Evolutionary conservation across 2,797 vertebrate genomes (phyloP).

Genomic region (Synaphobranchus kaupii): DNA sequence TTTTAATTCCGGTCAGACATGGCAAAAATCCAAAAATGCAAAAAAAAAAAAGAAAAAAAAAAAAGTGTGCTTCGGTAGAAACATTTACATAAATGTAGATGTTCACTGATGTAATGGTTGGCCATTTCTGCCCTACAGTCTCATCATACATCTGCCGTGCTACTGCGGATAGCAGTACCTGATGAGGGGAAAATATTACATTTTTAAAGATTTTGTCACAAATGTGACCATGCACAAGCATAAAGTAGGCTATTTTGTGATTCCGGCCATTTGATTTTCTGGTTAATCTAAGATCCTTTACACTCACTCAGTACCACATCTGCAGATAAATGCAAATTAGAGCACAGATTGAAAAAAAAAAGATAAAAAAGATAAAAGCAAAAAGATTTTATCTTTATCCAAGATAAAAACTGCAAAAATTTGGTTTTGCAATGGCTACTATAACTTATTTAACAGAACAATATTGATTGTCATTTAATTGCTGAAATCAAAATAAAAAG

Average conservation of each 20-base stretch:
- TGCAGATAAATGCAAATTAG: not conserved
- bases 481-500: too few species aligned
- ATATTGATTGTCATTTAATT: too few species aligned
- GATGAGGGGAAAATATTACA: too few species aligned
- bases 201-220: not conserved
- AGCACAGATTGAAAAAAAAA: not conserved
- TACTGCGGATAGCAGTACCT: too few species aligned
- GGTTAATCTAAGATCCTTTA: not conserved
- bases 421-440: not conserved
- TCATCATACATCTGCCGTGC: too few species aligned
- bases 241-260: not conserved
- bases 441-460: not conserved
- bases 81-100: not conserved
- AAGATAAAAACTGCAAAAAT: not conserved
- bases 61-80: not conserved
- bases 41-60: not conserved
- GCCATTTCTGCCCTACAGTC: too few species aligned
- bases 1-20: too few species aligned
- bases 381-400: too few species aligned
- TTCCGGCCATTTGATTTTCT: not conserved
- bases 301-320: not conserved
- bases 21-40: too few species aligned
- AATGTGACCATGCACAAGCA: not conserved
- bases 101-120: too few species aligned
- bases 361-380: too few species aligned